A percentile compares a stretch with the other conserved stretches of the same genome.
Conservation (phyloP, 2,888 invertebrate genomes). For the Mythimna impura region DNA sequence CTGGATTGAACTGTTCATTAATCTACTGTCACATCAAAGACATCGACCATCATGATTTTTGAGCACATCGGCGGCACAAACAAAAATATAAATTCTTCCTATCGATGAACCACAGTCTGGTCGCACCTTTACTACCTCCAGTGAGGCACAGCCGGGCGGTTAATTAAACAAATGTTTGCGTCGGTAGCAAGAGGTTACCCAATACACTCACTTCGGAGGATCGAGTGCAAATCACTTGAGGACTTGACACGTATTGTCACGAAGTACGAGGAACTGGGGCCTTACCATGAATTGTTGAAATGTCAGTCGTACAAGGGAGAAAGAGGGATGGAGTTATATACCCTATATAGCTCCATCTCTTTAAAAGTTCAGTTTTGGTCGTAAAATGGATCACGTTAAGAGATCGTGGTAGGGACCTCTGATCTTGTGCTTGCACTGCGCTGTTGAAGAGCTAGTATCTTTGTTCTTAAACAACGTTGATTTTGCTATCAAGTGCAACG, state of each 20-base stretch:
- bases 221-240: constrained; percentile 41
- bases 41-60: no score
- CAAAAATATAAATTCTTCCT: neutral
- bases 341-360: no score
- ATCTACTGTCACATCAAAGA: no score
- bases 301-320: no score
- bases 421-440: neutral
- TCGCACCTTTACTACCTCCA: constrained; percentile 30
- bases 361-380: no score
- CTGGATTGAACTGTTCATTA: no score
- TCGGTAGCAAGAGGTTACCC: constrained; percentile 34
- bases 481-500: neutral
- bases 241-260: constrained; percentile 41
- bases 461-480: constrained; percentile 1
- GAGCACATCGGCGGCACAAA: neutral
- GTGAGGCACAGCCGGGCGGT: constrained; percentile 35
- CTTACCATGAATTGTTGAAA: no score
- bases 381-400: no score
- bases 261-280: constrained; percentile 19
- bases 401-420: no score
- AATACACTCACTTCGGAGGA: constrained; percentile 20
- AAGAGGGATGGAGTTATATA: no score
- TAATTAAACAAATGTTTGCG: constrained; percentile 57
- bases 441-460: neutral
- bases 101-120: neutral